These are phyloP conservation scores for Pseudomugil tenellus DNA, from an alignment of 2,797 vertebrate species.

Conservation along the genomic window DNA sequence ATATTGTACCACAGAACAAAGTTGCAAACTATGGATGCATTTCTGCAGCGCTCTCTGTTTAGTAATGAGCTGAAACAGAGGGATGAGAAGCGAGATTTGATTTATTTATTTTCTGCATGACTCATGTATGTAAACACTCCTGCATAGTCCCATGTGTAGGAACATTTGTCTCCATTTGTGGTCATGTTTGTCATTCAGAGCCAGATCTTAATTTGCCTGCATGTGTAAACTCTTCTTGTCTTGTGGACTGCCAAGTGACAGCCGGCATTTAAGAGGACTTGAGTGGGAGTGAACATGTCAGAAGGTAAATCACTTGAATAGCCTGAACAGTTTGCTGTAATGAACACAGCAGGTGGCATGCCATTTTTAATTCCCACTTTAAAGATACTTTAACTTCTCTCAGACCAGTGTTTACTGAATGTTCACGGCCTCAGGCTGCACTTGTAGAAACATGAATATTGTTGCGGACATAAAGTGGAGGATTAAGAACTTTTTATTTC, in stretches of 20 bases:
- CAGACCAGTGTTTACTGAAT: slow-evolving; percentile 71
- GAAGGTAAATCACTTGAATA: slow-evolving; percentile 61
- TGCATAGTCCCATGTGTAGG: slow-evolving; percentile 38
- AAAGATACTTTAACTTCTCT: slow-evolving; percentile 44
- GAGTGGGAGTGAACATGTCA: slow-evolving; percentile 65
- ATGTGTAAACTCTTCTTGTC: slow-evolving; percentile 42
- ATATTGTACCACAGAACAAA: slow-evolving; percentile 49
- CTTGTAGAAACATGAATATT: slow-evolving; percentile 46
- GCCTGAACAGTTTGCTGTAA: slow-evolving; percentile 71
- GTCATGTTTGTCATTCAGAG: slow-evolving; percentile 31
- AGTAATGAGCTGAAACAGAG: slow-evolving; percentile 37
- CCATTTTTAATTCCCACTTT: slow-evolving; percentile 78
- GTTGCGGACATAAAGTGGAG: slow-evolving; percentile 39
- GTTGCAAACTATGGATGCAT: slow-evolving; percentile 30
- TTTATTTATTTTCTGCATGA: slow-evolving; percentile 10
- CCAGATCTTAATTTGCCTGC: slow-evolving; percentile 27
- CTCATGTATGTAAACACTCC: slow-evolving; percentile 25
- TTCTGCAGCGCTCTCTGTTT: slow-evolving; percentile 19
- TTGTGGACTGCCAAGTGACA: slow-evolving; percentile 40
- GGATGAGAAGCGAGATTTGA: slow-evolving; percentile 8
- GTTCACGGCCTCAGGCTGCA: slow-evolving; percentile 73
- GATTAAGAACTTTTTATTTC: slow-evolving; percentile 45
- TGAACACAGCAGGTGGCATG: slow-evolving; percentile 79
- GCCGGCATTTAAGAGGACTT: slow-evolving; percentile 56
- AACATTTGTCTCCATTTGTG: slow-evolving; percentile 40